A percentile compares a stretch with the other conserved stretches of the same genome.
phyloP scores from a whole-genome alignment of 1,140 invertebrate species.

The Ridgeia piscesae region DNA sequence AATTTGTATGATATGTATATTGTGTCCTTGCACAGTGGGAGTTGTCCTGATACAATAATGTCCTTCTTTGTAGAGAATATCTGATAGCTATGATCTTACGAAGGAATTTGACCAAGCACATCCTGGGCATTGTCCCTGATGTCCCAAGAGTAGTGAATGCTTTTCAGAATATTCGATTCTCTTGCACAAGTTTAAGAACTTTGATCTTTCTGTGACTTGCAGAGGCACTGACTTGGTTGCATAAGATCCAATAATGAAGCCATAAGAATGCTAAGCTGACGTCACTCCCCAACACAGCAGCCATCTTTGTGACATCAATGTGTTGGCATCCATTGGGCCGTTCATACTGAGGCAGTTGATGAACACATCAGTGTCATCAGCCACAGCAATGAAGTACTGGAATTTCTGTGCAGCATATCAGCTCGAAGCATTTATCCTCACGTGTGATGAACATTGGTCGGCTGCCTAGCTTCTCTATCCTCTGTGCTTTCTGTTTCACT shows the following conservation, averaged over 20 bases:
- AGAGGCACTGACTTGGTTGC: not conserved
- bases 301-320: not conserved
- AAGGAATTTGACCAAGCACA: not conserved
- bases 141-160: not conserved
- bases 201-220: not conserved
- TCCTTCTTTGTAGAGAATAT: conserved; percentile 11
- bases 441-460: not conserved
- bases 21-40: not conserved
- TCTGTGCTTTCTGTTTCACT: not conserved
- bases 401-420: not conserved
- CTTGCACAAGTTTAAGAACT: not conserved
- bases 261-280: not conserved
- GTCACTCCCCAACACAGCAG: not conserved
- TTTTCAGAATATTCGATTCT: conserved; percentile 9
- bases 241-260: not conserved
- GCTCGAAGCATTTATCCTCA: not conserved
- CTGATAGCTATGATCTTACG: conserved; percentile 10
- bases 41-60: no score
- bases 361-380: conserved; percentile 15
- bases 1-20: conserved; percentile 13
- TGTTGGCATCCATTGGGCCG: not conserved
- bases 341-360: not conserved
- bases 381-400: not conserved
- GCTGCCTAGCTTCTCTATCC: not conserved
- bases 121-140: not conserved